phyloP scores from a whole-genome alignment of 2,888 invertebrate genomes.

The Uloborus plumipes region DNA sequence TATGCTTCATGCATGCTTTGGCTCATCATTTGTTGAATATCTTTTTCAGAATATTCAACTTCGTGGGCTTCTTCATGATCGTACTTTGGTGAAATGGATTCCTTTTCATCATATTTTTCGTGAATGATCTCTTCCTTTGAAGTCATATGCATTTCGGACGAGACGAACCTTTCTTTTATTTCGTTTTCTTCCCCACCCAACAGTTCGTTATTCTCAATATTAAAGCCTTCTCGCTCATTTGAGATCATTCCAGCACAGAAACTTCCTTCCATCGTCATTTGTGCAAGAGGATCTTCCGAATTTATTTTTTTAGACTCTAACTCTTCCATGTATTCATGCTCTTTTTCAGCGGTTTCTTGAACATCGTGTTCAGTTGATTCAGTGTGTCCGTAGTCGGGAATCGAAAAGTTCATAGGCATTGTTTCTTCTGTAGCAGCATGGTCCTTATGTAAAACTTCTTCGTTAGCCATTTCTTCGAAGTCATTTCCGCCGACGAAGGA shows the following conservation, averaged over 20 bases:
- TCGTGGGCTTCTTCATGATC: no score
- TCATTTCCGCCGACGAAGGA: slow-evolving; percentile 40
- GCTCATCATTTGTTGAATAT: no score
- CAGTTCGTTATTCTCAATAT: background rate
- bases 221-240: background rate
- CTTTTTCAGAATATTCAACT: no score
- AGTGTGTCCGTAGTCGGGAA: background rate
- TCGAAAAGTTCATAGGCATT: background rate
- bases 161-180: background rate
- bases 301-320: slow-evolving; percentile 2
- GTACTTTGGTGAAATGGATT: no score
- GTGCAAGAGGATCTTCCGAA: slow-evolving; percentile 41
- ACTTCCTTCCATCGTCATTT: slow-evolving; percentile 58
- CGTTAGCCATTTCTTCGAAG: background rate
- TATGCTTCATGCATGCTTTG: background rate
- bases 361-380: background rate
- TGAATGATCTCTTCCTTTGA: background rate
- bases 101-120: no score
- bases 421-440: slow-evolving; percentile 14
- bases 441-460: slow-evolving; percentile 28
- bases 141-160: background rate
- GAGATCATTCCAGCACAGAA: slow-evolving; percentile 38
- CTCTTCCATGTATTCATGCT: background rate
- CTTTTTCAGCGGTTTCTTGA: background rate
- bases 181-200: background rate